phyloP scores from a whole-genome alignment of 2,888 invertebrate genomes.

The Himalopsyche kuldschensis region DNA sequence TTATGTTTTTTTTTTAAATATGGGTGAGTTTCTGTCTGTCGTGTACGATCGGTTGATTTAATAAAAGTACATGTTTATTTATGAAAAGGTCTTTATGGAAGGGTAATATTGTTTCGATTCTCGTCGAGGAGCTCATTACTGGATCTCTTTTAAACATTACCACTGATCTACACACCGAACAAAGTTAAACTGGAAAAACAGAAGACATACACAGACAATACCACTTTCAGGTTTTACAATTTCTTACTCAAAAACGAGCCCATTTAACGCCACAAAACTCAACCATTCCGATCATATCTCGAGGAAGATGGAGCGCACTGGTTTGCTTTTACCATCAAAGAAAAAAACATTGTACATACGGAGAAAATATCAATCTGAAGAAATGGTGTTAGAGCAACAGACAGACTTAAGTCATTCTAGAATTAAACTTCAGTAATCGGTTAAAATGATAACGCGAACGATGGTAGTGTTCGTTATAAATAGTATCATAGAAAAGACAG shows the following conservation, averaged over 20 bases:
- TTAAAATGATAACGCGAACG: too few species aligned
- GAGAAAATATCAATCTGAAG: too few species aligned
- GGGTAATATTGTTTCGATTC: background rate
- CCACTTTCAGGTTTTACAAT: background rate
- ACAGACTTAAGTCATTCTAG: too few species aligned
- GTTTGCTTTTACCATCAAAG: background rate
- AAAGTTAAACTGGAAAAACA: background rate
- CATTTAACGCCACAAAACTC: background rate
- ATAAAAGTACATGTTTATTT: too few species aligned
- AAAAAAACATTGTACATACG: background rate
- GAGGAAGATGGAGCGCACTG: background rate
- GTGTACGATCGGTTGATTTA: too few species aligned
- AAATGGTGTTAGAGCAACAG: too few species aligned
- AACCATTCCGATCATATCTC: background rate
- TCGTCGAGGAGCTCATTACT: background rate
- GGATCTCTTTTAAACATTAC: constrained; percentile 14
- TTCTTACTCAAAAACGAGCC: background rate
- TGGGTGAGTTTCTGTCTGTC: too few species aligned
- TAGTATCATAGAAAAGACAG: too few species aligned
- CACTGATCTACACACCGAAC: constrained; percentile 19
- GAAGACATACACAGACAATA: background rate
- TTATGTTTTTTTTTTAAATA: too few species aligned
- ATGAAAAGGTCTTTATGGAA: too few species aligned
- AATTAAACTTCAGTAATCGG: too few species aligned
- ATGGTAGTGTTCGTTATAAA: too few species aligned